Base-by-base conservation (phyloP, 2,888 invertebrate genomes). In the Epicampocera succincta region DNA sequence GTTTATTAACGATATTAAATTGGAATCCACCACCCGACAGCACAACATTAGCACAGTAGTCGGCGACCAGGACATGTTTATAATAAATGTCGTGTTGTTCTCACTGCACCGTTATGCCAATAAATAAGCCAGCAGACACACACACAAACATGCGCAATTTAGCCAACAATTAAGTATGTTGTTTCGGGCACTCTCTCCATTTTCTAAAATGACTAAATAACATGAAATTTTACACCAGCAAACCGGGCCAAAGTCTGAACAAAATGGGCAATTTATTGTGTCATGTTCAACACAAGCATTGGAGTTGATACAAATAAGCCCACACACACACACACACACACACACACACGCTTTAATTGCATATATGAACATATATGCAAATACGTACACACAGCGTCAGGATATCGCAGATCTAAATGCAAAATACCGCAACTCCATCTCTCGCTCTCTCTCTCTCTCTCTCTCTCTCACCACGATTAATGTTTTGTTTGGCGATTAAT, bases 1-100 rank as follows among this genome's bases (percentile, higher is more conserved):
- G 78, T 84, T 84, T 84, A 82, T 84, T 84, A 82, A 78, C 48
- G 74, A 54, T 72, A 65, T 65, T 68, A 80, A 73, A 33, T 33
- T 33, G 9, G 5, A 33, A 38, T 38, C 63, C 68, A 42, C 61
- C 56, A 68, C 19, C 71, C 42, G 52, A 42, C 13, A 17, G 21
- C 21, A 71, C 68, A 40, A 50, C 46, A 50, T 17, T 17, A 4
- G 4, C 11, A 69, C 25, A 33, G 50, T 17, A 52, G 46, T 40
- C n/a, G 46, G 29, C 6, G 46, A 42, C 6, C 63, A 63, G 63
- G 40, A 63, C 29, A 68, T 54, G 65, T 63, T 44, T 58, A 15
- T 46, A 76, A 73, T 76, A 73, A 73, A 77, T 73, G 76, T 81
- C 68, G 38, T 69, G 72, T 58, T 68, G 74, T 68, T 61, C 72